Percentiles rank a stretch among this genome's conserved stretches.
Evolutionary conservation across 2,113 vertebrate genomes (phyloP).

Genomic region (Actenoides lindsayi): DNA sequence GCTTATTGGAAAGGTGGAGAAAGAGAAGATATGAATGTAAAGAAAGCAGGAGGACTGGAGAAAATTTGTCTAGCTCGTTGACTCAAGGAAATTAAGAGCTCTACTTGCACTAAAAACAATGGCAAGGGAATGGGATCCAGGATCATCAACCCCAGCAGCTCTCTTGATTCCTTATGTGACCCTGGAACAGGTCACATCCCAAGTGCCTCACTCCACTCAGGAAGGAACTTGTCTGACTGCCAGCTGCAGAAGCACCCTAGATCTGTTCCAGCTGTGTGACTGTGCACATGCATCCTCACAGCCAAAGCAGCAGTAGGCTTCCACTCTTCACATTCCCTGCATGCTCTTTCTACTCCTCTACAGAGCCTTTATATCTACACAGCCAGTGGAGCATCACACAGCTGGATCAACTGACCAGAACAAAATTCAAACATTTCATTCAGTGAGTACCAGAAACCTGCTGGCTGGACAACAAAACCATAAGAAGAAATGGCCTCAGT

Average conservation of each 20-base stretch:
- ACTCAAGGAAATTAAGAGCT: background rate
- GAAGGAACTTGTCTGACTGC: background rate
- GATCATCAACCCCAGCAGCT: background rate
- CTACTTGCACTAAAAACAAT: background rate
- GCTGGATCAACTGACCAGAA: background rate
- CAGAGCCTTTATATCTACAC: background rate
- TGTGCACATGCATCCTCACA: background rate
- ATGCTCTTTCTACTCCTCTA: background rate
- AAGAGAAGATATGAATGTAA: background rate
- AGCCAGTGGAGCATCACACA: background rate
- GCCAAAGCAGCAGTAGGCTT: background rate
- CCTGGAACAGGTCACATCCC: background rate
- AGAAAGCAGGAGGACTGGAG: background rate
- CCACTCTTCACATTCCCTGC: background rate
- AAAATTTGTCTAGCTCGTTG: background rate
- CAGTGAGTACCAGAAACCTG: background rate
- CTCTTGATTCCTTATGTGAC: background rate
- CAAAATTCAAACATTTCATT: background rate
- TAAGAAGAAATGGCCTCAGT: background rate
- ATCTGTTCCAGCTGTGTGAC: fast-evolving
- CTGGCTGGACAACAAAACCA: background rate
- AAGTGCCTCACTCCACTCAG: background rate
- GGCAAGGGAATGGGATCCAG: background rate
- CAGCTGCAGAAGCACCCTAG: background rate
- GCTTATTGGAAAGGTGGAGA: background rate